phyloP scores from a whole-genome alignment of 2,797 vertebrate species.

The Prunella strophiata region DNA sequence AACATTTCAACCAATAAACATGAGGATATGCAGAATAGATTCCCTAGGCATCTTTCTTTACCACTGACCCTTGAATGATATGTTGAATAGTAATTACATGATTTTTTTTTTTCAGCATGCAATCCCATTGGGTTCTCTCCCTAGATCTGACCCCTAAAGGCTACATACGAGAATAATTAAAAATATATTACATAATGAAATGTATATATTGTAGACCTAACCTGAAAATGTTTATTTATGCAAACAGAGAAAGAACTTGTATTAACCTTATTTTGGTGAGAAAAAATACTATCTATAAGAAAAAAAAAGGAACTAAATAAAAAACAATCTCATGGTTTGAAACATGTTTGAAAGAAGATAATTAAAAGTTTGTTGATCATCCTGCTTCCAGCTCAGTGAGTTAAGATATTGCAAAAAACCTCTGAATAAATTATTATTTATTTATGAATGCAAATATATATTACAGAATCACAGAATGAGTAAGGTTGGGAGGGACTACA shows the following conservation, averaged over 20 bases:
- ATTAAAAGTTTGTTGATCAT: not conserved
- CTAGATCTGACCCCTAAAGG: slow-evolving; percentile 11
- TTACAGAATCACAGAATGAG: not conserved
- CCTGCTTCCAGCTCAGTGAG: not conserved
- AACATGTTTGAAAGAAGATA: not conserved
- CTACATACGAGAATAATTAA: slow-evolving; percentile 12
- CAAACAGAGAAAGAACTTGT: not conserved
- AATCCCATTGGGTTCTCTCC: not conserved
- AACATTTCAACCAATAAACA: not conserved
- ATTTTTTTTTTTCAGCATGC: not conserved
- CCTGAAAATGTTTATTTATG: not conserved
- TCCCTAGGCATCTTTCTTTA: not conserved
- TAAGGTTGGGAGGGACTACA: not conserved
- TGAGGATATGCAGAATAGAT: not conserved
- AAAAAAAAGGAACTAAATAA: not conserved
- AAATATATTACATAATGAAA: not conserved
- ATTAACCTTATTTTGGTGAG: not conserved
- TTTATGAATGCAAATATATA: not conserved
- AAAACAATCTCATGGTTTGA: fast-evolving
- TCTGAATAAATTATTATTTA: not conserved
- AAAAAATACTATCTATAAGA: not conserved
- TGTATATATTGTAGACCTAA: not conserved
- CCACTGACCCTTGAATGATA: slow-evolving; percentile 35
- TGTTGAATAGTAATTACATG: slow-evolving; percentile 26
- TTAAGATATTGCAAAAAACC: not conserved